Percentiles rank a stretch among this genome's conserved stretches.
phyloP scores from a whole-genome alignment of 2,888 invertebrate species.

The Leptinotarsa tumamoca region DNA sequence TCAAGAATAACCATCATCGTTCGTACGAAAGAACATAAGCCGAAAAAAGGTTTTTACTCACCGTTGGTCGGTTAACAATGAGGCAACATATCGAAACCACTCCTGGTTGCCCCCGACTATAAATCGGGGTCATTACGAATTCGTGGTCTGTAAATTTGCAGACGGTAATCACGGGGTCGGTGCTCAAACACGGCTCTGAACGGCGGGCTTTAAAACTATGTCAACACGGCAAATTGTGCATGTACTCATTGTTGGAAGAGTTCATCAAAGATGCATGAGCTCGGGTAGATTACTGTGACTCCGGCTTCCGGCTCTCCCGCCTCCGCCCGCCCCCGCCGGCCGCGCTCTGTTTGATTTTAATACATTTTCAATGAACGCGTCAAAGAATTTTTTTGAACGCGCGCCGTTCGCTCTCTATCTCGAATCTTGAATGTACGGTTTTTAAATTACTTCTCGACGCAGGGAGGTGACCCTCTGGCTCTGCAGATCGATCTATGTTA shows the following conservation, averaged over 20 bases:
- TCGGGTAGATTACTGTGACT: slow-evolving; percentile 51
- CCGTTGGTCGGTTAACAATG: neutral
- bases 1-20: too few species aligned
- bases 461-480: slow-evolving; percentile 45
- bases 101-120: neutral
- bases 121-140: slow-evolving; percentile 55
- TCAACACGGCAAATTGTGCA: slow-evolving; percentile 68
- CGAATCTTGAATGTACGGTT: slow-evolving; percentile 45
- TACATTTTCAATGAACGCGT: slow-evolving; percentile 66
- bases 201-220: slow-evolving; percentile 64
- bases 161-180: slow-evolving; percentile 52
- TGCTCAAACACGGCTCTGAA: slow-evolving; percentile 53
- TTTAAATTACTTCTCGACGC: slow-evolving; percentile 44
- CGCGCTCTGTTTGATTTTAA: slow-evolving; percentile 64
- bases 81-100: neutral
- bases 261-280: slow-evolving; percentile 66
- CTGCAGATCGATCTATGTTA: slow-evolving; percentile 44
- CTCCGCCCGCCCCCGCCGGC: slow-evolving; percentile 32
- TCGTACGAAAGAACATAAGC: too few species aligned
- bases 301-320: slow-evolving; percentile 20
- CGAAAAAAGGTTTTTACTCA: too few species aligned
- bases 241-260: slow-evolving; percentile 64
- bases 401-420: slow-evolving; percentile 42
- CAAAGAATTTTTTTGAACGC: slow-evolving; percentile 58
- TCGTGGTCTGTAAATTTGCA: slow-evolving; percentile 57